Evolutionary conservation across 35 echinoderm and acorn worm species (phyloP).

Genomic region (Chiridota heheva): DNA sequence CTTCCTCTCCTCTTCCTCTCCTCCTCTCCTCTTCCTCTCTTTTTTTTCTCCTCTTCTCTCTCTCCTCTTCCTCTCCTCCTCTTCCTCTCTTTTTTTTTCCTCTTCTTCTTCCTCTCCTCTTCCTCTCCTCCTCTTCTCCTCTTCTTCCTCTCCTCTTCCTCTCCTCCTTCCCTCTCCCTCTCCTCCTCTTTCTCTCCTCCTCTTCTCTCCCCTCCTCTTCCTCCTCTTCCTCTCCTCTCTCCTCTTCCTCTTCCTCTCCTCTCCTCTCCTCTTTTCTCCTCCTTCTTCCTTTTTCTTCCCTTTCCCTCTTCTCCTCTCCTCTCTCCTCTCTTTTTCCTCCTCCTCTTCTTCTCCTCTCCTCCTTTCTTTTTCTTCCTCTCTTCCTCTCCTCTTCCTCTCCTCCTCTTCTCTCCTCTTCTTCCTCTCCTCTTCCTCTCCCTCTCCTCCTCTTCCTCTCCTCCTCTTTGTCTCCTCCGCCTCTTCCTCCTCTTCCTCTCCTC

Average conservation of each 20-base stretch:
- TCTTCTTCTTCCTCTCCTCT: no score
- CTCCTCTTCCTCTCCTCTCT: neutral
- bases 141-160: no score
- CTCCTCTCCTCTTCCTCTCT: neutral
- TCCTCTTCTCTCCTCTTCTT: neutral
- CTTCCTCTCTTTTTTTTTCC: neutral
- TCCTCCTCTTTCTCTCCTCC: conserved; percentile 7
- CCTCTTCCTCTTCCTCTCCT: conserved; percentile 2
- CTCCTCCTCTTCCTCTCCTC: neutral
- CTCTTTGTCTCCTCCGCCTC: neutral
- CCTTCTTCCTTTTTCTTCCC: neutral
- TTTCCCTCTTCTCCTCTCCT: neutral
- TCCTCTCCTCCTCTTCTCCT: conserved; percentile 1
- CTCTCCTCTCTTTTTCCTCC: neutral
- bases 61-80: no score
- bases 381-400: neutral
- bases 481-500: neutral
- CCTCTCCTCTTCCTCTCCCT: neutral
- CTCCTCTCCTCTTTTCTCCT: neutral
- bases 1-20: neutral
- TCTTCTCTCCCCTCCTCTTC: conserved; percentile 7
- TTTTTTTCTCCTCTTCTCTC: neutral
- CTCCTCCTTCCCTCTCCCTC: neutral
- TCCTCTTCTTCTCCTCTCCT: neutral
- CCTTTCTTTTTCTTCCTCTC: neutral